Conservation (phyloP, 2,888 invertebrate genomes). For the Carcina quercana region DNA sequence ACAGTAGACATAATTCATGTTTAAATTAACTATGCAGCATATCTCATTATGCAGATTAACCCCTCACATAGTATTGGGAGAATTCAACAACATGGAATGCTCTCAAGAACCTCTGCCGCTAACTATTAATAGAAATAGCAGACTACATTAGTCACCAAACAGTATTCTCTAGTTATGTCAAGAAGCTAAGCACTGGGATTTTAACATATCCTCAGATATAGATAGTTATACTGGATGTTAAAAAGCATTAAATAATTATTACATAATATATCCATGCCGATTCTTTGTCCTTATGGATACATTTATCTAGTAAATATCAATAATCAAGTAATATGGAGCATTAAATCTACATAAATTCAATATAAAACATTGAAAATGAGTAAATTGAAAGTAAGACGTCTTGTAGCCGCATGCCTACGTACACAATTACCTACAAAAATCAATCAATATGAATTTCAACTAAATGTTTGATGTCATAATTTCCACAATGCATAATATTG, state of each 20-base stretch:
- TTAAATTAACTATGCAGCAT: constrained; percentile 30
- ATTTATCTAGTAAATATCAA: constrained; percentile 5
- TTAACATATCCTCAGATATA: too few species aligned
- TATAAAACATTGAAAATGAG: constrained; percentile 7
- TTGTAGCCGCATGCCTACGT: constrained; percentile 24
- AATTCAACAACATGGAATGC: constrained; percentile 57
- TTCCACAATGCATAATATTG: constrained; percentile 25
- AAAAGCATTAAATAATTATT: too few species aligned
- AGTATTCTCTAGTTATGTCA: constrained; percentile 40
- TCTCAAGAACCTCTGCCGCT: constrained; percentile 41
- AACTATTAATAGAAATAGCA: constrained; percentile 11
- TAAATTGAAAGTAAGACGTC: constrained; percentile 9
- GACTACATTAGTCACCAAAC: constrained; percentile 14
- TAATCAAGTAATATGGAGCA: constrained; percentile 6
- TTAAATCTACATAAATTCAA: constrained; percentile 5
- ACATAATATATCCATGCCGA: too few species aligned
- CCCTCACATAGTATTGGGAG: constrained; percentile 22
- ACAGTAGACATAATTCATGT: constrained; percentile 34
- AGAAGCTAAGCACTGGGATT: constrained; percentile 45
- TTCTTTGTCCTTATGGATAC: too few species aligned
- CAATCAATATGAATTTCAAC: constrained; percentile 13
- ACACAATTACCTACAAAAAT: constrained; percentile 7
- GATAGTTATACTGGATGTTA: too few species aligned
- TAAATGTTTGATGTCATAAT: constrained; percentile 14
- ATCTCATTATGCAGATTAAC: constrained; percentile 31